Percentiles rank a stretch among this genome's conserved stretches.
phyloP scores from a whole-genome alignment of 2,888 invertebrate genomes.

The Palloptera scutellata region DNA sequence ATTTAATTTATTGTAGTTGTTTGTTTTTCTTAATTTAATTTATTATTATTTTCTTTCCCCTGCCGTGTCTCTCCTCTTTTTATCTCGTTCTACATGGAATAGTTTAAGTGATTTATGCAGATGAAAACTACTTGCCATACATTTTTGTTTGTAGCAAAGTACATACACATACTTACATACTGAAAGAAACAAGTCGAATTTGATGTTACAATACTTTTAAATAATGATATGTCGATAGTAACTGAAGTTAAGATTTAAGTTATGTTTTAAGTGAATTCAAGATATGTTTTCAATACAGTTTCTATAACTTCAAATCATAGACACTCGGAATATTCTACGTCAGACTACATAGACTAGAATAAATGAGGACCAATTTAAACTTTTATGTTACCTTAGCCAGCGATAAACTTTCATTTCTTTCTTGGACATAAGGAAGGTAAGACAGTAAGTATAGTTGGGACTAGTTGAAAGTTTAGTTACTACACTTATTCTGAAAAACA shows the following conservation, averaged over 20 bases:
- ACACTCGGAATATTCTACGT: too few species aligned
- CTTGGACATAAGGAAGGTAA: too few species aligned
- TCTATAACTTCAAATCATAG: conserved; percentile 6
- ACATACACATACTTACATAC: not conserved
- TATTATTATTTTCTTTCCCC: conserved; percentile 26
- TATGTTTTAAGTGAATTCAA: not conserved
- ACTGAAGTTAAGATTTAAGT: conserved; percentile 7
- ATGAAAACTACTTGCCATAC: conserved; percentile 42
- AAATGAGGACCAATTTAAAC: too few species aligned
- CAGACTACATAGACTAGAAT: too few species aligned
- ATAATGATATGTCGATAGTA: conserved; percentile 4
- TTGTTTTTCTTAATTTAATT: conserved; percentile 51
- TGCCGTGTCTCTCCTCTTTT: too few species aligned
- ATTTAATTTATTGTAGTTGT: conserved; percentile 56
- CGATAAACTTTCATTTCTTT: too few species aligned
- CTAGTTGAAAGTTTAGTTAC: too few species aligned
- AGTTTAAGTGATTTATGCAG: conserved; percentile 34
- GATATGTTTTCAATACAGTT: not conserved
- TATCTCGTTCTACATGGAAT: not conserved
- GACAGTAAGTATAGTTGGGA: too few species aligned
- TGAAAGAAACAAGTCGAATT: conserved; percentile 4
- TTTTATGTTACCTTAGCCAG: too few species aligned
- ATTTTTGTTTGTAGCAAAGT: conserved; percentile 27
- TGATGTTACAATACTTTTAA: not conserved
- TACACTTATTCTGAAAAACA: too few species aligned